phyloP scores from a whole-genome alignment of 2,888 invertebrate genomes.

The Nowickia ferox region DNA sequence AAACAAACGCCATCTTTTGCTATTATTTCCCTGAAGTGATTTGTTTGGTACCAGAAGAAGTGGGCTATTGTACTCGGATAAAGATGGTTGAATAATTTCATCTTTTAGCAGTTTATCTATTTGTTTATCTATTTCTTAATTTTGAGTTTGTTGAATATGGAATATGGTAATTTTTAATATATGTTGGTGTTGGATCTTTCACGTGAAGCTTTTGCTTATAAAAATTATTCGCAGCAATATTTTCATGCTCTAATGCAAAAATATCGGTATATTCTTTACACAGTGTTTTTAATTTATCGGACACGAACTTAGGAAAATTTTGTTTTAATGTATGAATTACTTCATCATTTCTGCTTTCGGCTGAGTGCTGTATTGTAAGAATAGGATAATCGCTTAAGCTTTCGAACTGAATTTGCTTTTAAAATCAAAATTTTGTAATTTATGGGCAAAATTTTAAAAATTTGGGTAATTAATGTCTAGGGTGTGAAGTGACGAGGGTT shows the following conservation, averaged over 20 bases:
- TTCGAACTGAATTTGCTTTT: too few species aligned
- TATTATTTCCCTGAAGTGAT: too few species aligned
- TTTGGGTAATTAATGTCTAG: too few species aligned
- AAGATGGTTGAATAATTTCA: background rate
- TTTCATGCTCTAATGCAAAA: constrained; percentile 1
- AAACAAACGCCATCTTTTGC: too few species aligned
- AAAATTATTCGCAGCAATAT: background rate
- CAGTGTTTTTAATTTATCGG: background rate
- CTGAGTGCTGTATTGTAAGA: background rate
- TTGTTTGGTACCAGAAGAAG: too few species aligned
- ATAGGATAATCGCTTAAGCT: too few species aligned
- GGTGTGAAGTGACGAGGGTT: too few species aligned
- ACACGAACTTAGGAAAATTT: constrained; percentile 1
- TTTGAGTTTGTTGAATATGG: background rate
- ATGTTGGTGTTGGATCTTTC: background rate
- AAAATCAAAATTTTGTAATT: too few species aligned
- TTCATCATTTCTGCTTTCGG: background rate
- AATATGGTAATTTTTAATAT: background rate
- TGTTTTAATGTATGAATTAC: background rate
- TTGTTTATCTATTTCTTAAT: background rate
- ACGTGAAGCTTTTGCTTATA: background rate
- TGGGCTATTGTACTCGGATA: background rate
- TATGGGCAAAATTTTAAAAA: too few species aligned
- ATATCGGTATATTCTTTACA: background rate
- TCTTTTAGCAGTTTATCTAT: background rate